A percentile compares a stretch with the other conserved stretches of the same genome.
phyloP scores from a whole-genome alignment of 2,888 invertebrate genomes.

The Drosophila meridiana region DNA sequence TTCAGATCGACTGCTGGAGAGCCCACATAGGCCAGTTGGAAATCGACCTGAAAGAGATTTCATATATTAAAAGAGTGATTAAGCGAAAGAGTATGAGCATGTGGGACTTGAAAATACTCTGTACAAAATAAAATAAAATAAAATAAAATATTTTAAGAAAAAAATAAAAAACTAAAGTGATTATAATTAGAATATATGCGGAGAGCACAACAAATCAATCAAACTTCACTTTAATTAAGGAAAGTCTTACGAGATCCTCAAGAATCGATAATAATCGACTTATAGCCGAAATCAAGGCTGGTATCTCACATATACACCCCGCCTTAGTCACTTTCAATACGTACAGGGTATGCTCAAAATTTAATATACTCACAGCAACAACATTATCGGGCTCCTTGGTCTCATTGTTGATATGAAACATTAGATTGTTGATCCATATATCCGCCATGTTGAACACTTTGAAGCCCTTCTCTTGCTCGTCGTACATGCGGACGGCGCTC shows the following conservation, averaged over 20 bases:
- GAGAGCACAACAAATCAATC: no score
- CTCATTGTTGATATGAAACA: conserved; percentile 83
- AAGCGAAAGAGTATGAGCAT: no score
- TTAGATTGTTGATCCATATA: conserved; percentile 84
- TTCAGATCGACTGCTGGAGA: conserved; percentile 84
- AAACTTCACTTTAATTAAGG: no score
- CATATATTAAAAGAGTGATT: neutral
- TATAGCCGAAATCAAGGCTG: neutral
- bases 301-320: neutral
- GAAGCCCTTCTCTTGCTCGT: conserved; percentile 73
- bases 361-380: conserved; percentile 71
- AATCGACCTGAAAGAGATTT: conserved; percentile 78
- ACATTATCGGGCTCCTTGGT: conserved; percentile 82
- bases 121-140: neutral
- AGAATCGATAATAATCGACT: no score
- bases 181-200: no score
- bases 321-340: no score
- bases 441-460: conserved; percentile 83
- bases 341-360: neutral
- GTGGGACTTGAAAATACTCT: neutral
- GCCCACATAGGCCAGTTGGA: conserved; percentile 83
- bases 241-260: no score
- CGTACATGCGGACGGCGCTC: conserved; percentile 79
- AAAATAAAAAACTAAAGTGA: neutral
- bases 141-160: neutral